A percentile compares a stretch with the other conserved stretches of the same genome.
phyloP scores from a whole-genome alignment of 2,888 invertebrate species.

The Parnassius glacialis region DNA sequence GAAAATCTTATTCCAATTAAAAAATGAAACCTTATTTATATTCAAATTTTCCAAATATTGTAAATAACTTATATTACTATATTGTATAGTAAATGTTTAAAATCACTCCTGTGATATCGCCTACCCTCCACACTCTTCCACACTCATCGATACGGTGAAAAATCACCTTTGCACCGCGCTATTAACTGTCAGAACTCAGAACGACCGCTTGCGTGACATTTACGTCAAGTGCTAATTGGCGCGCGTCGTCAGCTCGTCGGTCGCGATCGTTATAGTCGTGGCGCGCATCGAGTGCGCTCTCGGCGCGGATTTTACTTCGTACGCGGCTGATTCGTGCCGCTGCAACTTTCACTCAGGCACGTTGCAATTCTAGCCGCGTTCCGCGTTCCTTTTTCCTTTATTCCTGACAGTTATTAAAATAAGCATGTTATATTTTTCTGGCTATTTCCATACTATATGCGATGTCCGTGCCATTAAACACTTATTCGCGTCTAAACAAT shows the following conservation, averaged over 20 bases:
- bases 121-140: background rate
- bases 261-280: slow-evolving; percentile 54
- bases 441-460: too few species aligned
- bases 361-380: slow-evolving; percentile 42
- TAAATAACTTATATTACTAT: too few species aligned
- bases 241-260: slow-evolving; percentile 43
- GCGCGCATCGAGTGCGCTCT: slow-evolving; percentile 53
- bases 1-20: too few species aligned
- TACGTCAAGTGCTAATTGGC: slow-evolving; percentile 65
- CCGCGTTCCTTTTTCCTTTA: slow-evolving; percentile 38
- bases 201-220: slow-evolving; percentile 58
- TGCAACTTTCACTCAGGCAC: slow-evolving; percentile 69
- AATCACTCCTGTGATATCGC: too few species aligned
- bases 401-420: too few species aligned
- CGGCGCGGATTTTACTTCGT: slow-evolving; percentile 35
- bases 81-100: too few species aligned
- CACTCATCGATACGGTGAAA: slow-evolving; percentile 1
- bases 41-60: too few species aligned
- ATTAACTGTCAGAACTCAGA: background rate
- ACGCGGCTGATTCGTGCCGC: slow-evolving; percentile 66
- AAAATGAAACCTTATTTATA: too few species aligned
- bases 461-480: too few species aligned
- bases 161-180: background rate
- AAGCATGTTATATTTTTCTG: too few species aligned
- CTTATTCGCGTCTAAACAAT: too few species aligned